Evolutionary conservation across 1,140 invertebrate species (phyloP).

Genomic region (Homarus americanus): DNA sequence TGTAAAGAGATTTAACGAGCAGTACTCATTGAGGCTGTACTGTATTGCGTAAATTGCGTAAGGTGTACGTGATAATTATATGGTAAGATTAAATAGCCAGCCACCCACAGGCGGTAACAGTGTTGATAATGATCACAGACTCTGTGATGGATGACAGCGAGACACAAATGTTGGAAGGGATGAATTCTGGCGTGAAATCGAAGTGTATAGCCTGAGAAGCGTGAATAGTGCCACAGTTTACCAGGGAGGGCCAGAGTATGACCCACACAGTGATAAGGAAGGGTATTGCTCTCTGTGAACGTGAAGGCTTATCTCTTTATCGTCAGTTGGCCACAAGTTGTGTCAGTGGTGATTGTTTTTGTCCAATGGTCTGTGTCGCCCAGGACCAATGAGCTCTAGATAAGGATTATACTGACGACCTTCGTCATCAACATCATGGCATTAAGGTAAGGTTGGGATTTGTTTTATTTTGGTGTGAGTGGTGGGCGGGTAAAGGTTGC

Average conservation of each 20-base stretch:
- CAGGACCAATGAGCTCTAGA: neutral
- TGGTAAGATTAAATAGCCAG: neutral
- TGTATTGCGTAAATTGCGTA: neutral
- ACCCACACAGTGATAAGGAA: conserved; percentile 31
- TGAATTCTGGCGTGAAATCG: neutral
- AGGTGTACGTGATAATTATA: neutral
- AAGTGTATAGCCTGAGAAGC: neutral
- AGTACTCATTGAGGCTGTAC: neutral
- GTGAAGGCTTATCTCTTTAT: conserved; percentile 40
- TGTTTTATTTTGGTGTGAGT: neutral
- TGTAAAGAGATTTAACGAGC: neutral
- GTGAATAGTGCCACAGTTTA: conserved; percentile 5
- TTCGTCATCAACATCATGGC: conserved; percentile 30
- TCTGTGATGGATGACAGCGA: neutral
- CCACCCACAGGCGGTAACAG: neutral
- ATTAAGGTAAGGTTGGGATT: conserved; percentile 36
- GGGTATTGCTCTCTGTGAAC: conserved; percentile 42
- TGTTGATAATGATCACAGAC: neutral
- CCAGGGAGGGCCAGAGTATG: neutral
- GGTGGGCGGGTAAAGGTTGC: too few relatives aligned
- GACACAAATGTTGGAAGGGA: neutral
- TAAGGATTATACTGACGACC: conserved; percentile 39
- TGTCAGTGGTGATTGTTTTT: conserved; percentile 8
- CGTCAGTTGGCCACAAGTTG: conserved; percentile 30
- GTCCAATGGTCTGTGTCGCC: neutral